Evolutionary conservation across 2,797 vertebrate species (phyloP), one percentile per base, ranked within the genome.

Genomic region (Muraenolepis orangiensis): DNA sequence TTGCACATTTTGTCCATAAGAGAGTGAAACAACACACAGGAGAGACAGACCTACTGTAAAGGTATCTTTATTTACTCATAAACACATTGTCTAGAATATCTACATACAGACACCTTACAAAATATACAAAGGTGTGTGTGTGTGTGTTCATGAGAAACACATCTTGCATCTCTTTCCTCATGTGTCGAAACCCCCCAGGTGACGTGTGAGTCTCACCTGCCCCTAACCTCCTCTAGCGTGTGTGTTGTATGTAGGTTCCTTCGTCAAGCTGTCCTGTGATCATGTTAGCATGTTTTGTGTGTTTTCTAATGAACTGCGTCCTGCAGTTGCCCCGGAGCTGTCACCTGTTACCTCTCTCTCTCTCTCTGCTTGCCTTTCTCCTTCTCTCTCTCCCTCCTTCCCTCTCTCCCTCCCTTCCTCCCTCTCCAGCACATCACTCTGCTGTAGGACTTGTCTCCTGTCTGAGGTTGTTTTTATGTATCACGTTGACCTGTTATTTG

Each of bases 281-380:
- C 84, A 38, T 81, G 64, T 73, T 46, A 32, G 70, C 74, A 73
- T 80, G 74, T 76, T 79, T 72, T 34, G 51, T 26, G 23, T 69
- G 68, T 66, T 64, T 57, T 74, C 31, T 1, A 30, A 69, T 68
- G 73, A 72, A 72, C 75, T 67, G 74, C 42, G 69, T 77, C 75
- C 42, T 20, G 23, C n/a, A n/a, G n/a, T 70, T 74, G 73, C 78
- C 85, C 79, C 81, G 29, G n/a, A 82, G 81, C 78, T 73, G 82
- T 87, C 86, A 87, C 87, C 82, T 88, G 84, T 84, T 81, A 66
- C 78, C 78, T 74, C 75, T 66, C 76, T 86, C 74, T 80, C 78
- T 77, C 74, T 51, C 57, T 73, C 82, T 70, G 75, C 46, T 7
- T 3, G 16, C 29, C 34, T 38, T 31, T 30, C 74, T 36, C 8